phyloP scores from a whole-genome alignment of 2,888 invertebrate species.

The Lasioglossum marginatum region DNA sequence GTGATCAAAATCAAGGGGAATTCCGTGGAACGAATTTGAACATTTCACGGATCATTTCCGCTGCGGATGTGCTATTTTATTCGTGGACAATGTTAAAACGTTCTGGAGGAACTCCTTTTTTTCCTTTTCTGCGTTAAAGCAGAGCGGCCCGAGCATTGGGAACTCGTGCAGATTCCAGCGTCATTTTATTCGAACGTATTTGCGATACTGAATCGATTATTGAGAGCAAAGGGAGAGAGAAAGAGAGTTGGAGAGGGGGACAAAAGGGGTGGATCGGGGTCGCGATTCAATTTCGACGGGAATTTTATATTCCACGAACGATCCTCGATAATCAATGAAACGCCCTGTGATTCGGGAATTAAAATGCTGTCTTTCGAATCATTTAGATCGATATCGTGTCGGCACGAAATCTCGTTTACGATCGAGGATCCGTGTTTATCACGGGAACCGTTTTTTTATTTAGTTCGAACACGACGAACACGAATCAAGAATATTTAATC shows the following conservation, averaged over 20 bases:
- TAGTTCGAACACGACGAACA: not conserved
- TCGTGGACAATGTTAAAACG: not conserved
- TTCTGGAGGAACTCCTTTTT: too few species aligned
- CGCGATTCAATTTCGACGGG: conserved; percentile 44
- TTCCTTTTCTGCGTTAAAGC: not conserved
- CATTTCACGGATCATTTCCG: not conserved
- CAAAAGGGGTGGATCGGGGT: not conserved
- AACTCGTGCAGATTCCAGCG: conserved; percentile 33
- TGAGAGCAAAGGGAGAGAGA: not conserved
- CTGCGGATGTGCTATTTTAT: not conserved
- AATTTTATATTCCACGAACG: conserved; percentile 48
- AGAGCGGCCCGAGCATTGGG: not conserved
- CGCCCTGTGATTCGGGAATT: conserved; percentile 35
- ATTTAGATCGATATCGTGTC: conserved; percentile 9
- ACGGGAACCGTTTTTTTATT: too few species aligned
- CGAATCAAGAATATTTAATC: not conserved
- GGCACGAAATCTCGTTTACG: not conserved
- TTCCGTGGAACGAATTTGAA: not conserved
- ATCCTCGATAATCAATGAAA: conserved; percentile 50
- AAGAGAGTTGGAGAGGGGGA: not conserved
- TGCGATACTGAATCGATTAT: conserved; percentile 47
- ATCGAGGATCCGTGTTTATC: not conserved
- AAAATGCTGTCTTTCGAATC: conserved; percentile 39
- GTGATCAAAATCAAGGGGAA: not conserved
- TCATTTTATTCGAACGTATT: conserved; percentile 17